Base-by-base conservation (phyloP, 2,113 vertebrate species). In the Malurus cyaneus region DNA sequence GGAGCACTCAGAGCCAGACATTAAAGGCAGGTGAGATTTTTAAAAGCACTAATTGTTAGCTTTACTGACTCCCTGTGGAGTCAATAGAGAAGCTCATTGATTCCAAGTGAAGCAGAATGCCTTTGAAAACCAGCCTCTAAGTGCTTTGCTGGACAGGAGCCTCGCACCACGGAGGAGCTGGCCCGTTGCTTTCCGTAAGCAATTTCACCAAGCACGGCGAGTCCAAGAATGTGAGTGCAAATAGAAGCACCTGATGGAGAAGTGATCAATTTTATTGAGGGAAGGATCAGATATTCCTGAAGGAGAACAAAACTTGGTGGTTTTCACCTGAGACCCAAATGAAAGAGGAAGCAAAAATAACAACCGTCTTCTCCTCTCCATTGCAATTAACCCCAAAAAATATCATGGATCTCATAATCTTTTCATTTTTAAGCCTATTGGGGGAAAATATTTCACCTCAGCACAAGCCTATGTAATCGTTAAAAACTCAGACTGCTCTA, bases 91-190 rank as follows among this genome's bases (percentile, higher is more conserved):
- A 96, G 78, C n/a, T 71, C 94, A 96, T 96, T 90, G 96, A 95
- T 95, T 88, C 91, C 88, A 82, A 89, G 71, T 50, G 92, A 94
- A 83, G 94, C 85, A 93, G 90, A 96, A 93, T 49, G 79, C 89
- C 88, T 96, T 92, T 96, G 95, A 96, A 97, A 97, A 90, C 31
- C 89, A 80, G 74, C 46, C 85, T 49, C 82, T 96, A 94, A 97
- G 96, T 96, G 94, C 95, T 96, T 95, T 96, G 88, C 94, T 97
- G 93, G 96, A 96, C 88, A 49, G 85, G 46, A 97, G 94, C 94
- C 94, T 96, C 39, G 25, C 56, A 70, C 85, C 71, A 49, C 4
- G 1, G 12, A 96, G 88, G 52, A 83, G 76, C 66, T 91, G 87
- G 89, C 67, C 87, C 2, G 0, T 80, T 81, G 84, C 76, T 94